Percentiles rank a stretch among this genome's conserved stretches.
Evolutionary conservation across 2,113 vertebrate genomes (phyloP).

Genomic region (Microtus oregoni): DNA sequence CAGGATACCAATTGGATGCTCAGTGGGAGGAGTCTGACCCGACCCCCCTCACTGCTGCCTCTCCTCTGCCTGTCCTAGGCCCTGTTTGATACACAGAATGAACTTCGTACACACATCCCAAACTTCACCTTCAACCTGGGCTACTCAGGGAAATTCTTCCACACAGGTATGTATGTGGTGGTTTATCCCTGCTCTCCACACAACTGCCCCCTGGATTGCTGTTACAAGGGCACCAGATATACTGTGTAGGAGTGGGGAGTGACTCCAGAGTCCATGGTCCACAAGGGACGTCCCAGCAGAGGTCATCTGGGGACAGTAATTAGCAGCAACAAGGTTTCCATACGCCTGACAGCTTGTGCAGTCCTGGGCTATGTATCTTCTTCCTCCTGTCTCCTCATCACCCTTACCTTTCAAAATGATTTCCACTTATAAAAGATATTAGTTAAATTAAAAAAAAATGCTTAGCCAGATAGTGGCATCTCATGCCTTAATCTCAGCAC

Average conservation of each 20-base stretch:
- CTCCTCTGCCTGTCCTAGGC: constrained; percentile 86
- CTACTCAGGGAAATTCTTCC: constrained; percentile 99
- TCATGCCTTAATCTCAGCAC: background rate
- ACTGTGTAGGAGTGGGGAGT: background rate
- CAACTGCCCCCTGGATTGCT: background rate
- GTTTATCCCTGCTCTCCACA: background rate
- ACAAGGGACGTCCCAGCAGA: background rate
- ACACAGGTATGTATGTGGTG: constrained; percentile 94
- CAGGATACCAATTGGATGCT: background rate
- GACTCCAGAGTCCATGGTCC: background rate
- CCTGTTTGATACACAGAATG: constrained; percentile 94
- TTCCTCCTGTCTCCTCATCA: too few relatives aligned
- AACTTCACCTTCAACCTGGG: constrained; percentile 99
- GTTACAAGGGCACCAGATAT: background rate
- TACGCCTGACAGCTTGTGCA: background rate
- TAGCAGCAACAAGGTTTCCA: fast-evolving
- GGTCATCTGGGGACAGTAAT: background rate
- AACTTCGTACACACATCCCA: constrained; percentile 95
- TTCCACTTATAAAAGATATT: background rate
- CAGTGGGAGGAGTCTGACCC: background rate
- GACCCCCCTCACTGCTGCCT: background rate
- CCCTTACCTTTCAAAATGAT: background rate
- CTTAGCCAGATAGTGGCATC: background rate
- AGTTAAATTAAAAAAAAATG: background rate
- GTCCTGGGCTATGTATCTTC: background rate